Base-by-base conservation (phyloP, 2,797 vertebrate genomes). In the Melanotaenia pygmaea region DNA sequence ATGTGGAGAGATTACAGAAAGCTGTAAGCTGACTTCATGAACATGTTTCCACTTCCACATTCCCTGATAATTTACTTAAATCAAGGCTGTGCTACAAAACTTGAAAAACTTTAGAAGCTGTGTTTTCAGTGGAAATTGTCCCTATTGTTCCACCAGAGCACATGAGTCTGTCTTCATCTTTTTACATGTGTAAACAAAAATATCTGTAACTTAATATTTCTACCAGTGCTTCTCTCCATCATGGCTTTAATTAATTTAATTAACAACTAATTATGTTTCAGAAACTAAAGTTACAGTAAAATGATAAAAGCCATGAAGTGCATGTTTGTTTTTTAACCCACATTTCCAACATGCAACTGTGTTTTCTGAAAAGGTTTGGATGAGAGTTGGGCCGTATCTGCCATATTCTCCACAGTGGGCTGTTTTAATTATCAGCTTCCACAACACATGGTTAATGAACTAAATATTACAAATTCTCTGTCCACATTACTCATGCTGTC, bases 201-300 rank as follows among this genome's bases (percentile, higher is more conserved):
- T 28, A 56, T 56, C 4, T 56, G 53, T 56, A 18, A 7, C 50
- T 30, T 50, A 50, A 50, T 50, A 22, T 50, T 50, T 50, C 26
- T 28, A 67, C 10, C 26, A 67, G 26, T n/a, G 40, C 43, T 59
- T 60, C 16, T 72, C 3, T 59, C 18, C 14, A 10, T 34, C 43
- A 43, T 75, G 16, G 64, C 70, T 78, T 65, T 4, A 67, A 64
- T 72, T 68, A 24, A 63, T 81, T 70, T 8, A 72, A 22, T 67
- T 43, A 76, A 72, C 57, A 26, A 71, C 70, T 82, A 73, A 75
- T 84, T n/a, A 67, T 47, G 13, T 70, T 54, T 28, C 34, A 28
- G n/a, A 65, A 64, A 30, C 1, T 20, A 45, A 26, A 59, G 26
- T 32, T 16, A 59, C 4, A 43, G 59, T 47, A 22, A 20, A 16